Evolutionary conservation across 35 echinoderm and acorn worm genomes (phyloP).

Genomic region (Acanthaster planci): DNA sequence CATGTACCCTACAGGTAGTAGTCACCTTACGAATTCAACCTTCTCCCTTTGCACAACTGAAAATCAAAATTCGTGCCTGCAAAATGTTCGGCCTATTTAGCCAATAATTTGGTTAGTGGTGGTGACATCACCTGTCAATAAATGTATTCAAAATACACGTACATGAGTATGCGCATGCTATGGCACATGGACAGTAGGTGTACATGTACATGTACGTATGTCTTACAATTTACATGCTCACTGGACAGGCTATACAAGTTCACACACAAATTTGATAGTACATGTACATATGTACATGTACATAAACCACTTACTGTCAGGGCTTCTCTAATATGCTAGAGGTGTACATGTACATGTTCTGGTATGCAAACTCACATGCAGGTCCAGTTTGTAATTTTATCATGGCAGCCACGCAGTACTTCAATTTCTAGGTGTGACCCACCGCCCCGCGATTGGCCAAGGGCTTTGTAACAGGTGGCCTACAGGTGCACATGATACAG

Average conservation of each 20-base stretch:
- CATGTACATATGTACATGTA: background rate
- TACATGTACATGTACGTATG: background rate
- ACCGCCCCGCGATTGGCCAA: background rate
- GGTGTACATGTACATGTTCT: background rate
- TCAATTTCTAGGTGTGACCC: background rate
- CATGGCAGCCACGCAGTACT: background rate
- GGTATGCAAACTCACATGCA: background rate
- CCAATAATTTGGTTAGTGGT: no score
- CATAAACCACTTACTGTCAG: background rate
- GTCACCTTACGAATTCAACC: no score
- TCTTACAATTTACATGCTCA: background rate
- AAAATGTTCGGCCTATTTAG: no score
- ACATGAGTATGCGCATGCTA: no score
- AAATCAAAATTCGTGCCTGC: no score
- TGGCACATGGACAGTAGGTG: no score
- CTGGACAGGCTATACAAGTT: background rate
- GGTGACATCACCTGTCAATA: no score
- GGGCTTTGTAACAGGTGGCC: background rate
- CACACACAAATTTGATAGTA: background rate
- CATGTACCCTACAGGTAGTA: no score
- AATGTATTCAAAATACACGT: no score
- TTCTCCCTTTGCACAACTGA: no score
- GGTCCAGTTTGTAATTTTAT: slow-evolving; percentile 1
- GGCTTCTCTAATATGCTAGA: background rate
- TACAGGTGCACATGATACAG: background rate